Evolutionary conservation across 2,888 invertebrate species (phyloP), one percentile per base, ranked within the genome.

Genomic region (Chloroclysta siterata): DNA sequence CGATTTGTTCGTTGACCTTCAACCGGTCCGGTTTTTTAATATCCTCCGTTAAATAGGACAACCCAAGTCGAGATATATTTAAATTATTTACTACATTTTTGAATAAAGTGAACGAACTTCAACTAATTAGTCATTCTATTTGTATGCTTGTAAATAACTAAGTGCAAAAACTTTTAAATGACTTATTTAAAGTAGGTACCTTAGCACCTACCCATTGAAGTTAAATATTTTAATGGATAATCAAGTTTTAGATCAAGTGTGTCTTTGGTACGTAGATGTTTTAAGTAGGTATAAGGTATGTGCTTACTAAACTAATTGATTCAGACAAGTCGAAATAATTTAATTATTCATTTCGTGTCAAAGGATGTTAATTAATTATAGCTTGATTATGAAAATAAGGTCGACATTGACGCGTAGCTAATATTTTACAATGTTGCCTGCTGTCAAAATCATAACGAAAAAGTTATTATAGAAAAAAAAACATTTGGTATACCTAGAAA

Each of bases 281-380:
- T 17, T 15, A 15, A 15, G 17, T 42, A 42, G n/a, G 42, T 42
- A 42, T 42, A 5, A 14, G 14, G 8, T 7, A 36, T 8, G 36
- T 36, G 52, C 52, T 22, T 53, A n/a, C 17, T 39, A 22, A 47
- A 47, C 8, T 48, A 41, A 53, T 53, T 53, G 41, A 41, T 41
- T 11, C 41, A 41, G 22, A 53, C 41, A 41, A 22, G 53, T n/a
- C 41, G n/a, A 41, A 53, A 41, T 53, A 22, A 53, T 53, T n/a
- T 53, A 41, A 47, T 44, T 44, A 14, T 44, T 15, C 15, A 17
- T 44, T 8, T 15, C 10, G 7, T 15, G 15, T 44, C 44, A 44
- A 44, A 44, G 44, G 15, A 48, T 15, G 47, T 28, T 48, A 28
- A 48, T 48, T 44, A 44, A 8, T 17, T 44, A 8, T 15, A 10